phyloP scores from a whole-genome alignment of 2,113 vertebrate genomes.

The Xenopus laevis region DNA sequence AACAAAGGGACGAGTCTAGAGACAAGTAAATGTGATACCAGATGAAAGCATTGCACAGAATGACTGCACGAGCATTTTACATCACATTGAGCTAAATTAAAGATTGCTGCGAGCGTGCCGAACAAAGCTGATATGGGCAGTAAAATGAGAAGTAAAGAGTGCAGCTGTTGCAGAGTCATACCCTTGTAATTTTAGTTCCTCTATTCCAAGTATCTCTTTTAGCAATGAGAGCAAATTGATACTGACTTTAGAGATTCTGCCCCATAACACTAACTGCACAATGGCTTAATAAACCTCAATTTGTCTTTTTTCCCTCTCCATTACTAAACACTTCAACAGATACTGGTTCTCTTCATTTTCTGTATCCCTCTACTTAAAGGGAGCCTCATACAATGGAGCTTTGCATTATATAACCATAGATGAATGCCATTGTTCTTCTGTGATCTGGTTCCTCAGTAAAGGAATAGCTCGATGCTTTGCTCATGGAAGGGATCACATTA shows the following conservation, averaged over 20 bases:
- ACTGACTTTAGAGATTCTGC: slow-evolving; percentile 11
- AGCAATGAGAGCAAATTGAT: slow-evolving; percentile 8
- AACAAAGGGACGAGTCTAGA: no score
- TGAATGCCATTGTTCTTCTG: no score
- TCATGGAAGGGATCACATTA: no score
- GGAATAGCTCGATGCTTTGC: no score
- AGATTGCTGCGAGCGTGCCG: slow-evolving; percentile 1
- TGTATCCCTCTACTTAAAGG: no score
- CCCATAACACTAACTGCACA: slow-evolving; percentile 6
- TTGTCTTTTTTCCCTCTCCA: neutral
- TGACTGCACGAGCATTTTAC: neutral
- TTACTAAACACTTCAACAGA: slow-evolving; percentile 4
- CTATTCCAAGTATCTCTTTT: slow-evolving; percentile 14
- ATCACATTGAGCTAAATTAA: neutral
- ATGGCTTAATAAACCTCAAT: neutral
- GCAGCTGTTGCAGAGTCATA: slow-evolving; percentile 6
- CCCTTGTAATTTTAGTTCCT: slow-evolving; percentile 11
- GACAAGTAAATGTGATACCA: neutral
- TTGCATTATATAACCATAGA: no score
- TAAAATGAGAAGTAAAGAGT: slow-evolving; percentile 18
- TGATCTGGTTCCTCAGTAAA: no score
- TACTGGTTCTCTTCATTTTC: slow-evolving; percentile 7
- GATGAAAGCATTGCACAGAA: neutral
- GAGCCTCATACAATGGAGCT: no score
- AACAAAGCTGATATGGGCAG: slow-evolving; percentile 11